Percentiles rank a stretch among this genome's conserved stretches.
Conservation (phyloP, 2,113 vertebrate species). For the Plectropomus leopardus region DNA sequence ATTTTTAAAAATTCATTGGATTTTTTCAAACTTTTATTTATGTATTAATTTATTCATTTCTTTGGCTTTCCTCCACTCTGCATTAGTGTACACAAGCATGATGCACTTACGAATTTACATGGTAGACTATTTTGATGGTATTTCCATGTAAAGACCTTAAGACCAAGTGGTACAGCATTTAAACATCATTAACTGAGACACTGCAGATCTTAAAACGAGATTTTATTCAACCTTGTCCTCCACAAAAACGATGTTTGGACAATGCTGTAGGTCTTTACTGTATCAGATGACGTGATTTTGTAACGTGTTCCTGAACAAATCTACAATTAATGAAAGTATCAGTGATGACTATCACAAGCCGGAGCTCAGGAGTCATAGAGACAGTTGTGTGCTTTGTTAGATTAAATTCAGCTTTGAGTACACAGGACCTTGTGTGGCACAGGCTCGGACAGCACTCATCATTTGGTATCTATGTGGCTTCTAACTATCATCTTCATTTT, state of each 20-base stretch:
- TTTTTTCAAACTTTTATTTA: too few relatives aligned
- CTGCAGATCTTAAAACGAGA: not conserved
- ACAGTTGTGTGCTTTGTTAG: not conserved
- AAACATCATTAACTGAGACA: not conserved
- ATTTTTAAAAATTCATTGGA: too few relatives aligned
- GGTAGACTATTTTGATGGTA: not conserved
- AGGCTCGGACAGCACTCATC: not conserved
- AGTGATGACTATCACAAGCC: not conserved
- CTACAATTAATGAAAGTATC: not conserved
- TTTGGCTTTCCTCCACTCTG: not conserved
- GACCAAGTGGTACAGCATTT: not conserved
- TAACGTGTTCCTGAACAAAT: not conserved
- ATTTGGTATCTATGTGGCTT: not conserved
- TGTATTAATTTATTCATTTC: too few relatives aligned
- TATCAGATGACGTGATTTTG: not conserved
- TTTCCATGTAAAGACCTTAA: not conserved
- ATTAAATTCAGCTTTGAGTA: not conserved
- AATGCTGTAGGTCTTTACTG: not conserved
- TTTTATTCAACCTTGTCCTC: not conserved
- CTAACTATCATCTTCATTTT: not conserved
- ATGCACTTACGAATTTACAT: not conserved
- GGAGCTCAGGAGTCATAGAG: not conserved
- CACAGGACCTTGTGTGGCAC: not conserved
- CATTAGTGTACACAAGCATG: not conserved
- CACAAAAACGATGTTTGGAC: not conserved